A percentile compares a stretch with the other conserved stretches of the same genome.
These are phyloP conservation scores for Orius insidiosus DNA, from an alignment of 1,140 invertebrate genomes.

Conservation along the genomic window DNA sequence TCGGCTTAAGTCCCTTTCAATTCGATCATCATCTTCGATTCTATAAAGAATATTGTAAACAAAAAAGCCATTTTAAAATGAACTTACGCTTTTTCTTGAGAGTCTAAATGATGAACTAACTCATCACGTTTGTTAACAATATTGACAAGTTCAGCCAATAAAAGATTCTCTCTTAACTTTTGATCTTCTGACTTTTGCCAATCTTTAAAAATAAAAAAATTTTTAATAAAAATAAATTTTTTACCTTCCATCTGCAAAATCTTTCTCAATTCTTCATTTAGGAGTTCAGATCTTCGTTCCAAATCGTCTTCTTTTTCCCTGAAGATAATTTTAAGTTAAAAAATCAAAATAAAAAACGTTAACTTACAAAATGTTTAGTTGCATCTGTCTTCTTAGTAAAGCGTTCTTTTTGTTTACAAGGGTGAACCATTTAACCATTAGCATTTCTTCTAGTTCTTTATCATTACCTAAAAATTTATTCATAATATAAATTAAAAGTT, in stretches of 20 bases:
- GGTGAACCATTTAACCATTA: slow-evolving; percentile 89
- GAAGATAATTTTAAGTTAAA: no score
- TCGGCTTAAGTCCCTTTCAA: slow-evolving; percentile 67
- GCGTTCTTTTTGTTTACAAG: slow-evolving; percentile 95
- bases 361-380: slow-evolving; percentile 78
- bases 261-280: slow-evolving; percentile 72
- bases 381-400: slow-evolving; percentile 81
- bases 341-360: slow-evolving; percentile 11
- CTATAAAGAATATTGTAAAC: slow-evolving; percentile 32
- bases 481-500: no score
- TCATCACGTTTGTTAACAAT: slow-evolving; percentile 92
- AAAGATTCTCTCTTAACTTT: slow-evolving; percentile 61
- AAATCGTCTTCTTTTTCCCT: slow-evolving; percentile 91
- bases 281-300: slow-evolving; percentile 67
- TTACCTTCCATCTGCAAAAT: slow-evolving; percentile 72
- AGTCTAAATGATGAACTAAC: slow-evolving; percentile 85
- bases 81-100: slow-evolving; percentile 86
- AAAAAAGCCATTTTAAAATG: no score
- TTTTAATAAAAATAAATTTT: background rate
- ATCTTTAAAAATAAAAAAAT: slow-evolving; percentile 33
- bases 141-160: slow-evolving; percentile 75
- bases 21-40: slow-evolving; percentile 86
- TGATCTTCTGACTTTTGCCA: slow-evolving; percentile 86
- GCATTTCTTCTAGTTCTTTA: slow-evolving; percentile 51
- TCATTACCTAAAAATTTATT: slow-evolving; percentile 28